Evolutionary conservation across 2,797 vertebrate species (phyloP).

Genomic region (Leptodactylus fallax): DNA sequence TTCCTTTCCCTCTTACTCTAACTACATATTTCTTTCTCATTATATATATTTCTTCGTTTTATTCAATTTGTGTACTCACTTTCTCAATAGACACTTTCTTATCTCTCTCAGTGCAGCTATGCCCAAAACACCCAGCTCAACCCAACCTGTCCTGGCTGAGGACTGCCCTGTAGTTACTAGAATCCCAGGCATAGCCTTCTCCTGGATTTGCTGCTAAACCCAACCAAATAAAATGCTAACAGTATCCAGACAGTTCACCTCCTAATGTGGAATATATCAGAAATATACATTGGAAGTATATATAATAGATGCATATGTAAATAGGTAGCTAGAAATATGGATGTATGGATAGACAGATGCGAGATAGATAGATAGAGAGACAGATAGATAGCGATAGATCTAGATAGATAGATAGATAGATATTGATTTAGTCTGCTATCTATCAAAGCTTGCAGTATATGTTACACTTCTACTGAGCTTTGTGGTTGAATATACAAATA

Average conservation of each 20-base stretch:
- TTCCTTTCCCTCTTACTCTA: not conserved
- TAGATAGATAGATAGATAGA: too few relatives aligned
- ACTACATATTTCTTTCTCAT: not conserved
- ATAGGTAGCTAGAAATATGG: not conserved
- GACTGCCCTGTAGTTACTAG: too few relatives aligned
- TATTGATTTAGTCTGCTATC: too few relatives aligned
- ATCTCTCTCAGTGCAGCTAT: not conserved
- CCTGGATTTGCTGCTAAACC: not conserved
- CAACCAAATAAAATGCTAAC: not conserved
- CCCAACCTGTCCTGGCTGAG: not conserved
- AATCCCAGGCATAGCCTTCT: not conserved
- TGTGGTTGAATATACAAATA: too few relatives aligned
- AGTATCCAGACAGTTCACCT: not conserved
- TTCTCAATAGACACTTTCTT: not conserved
- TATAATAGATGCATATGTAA: not conserved
- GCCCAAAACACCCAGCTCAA: not conserved
- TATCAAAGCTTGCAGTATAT: too few relatives aligned
- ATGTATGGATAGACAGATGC: not conserved
- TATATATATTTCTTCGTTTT: not conserved
- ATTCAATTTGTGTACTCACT: not conserved
- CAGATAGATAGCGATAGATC: too few relatives aligned
- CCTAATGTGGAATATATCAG: not conserved
- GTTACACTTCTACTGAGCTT: too few relatives aligned
- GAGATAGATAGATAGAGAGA: not conserved
- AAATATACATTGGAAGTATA: not conserved